Percentiles rank a stretch among this genome's conserved stretches.
phyloP scores from a whole-genome alignment of 2,113 vertebrate species.

The Charina bottae region DNA sequence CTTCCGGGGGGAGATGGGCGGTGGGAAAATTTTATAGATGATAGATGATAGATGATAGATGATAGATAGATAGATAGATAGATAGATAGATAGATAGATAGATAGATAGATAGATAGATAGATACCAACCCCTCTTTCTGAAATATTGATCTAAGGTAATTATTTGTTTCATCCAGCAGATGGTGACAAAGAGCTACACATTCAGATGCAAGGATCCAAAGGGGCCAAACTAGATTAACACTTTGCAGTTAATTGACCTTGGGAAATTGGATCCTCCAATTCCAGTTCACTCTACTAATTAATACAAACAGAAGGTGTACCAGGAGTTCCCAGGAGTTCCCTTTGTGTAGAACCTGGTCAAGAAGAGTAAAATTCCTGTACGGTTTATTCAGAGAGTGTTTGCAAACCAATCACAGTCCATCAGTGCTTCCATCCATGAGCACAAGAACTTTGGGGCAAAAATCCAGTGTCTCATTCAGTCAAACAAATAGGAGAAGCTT shows the following conservation, averaged over 20 bases:
- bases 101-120: too few species aligned
- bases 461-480: not conserved
- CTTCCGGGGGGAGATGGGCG: too few species aligned
- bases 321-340: not conserved
- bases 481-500: not conserved
- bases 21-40: too few species aligned
- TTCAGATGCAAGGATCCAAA: not conserved
- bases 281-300: not conserved
- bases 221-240: not conserved
- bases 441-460: not conserved
- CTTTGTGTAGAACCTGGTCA: not conserved
- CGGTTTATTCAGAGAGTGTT: not conserved
- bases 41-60: too few species aligned
- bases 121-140: not conserved
- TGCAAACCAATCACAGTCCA: not conserved
- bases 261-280: not conserved
- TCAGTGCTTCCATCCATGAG: too few species aligned
- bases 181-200: constrained; percentile 16
- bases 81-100: too few species aligned
- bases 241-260: not conserved
- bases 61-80: too few species aligned
- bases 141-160: not conserved
- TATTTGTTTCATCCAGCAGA: constrained; percentile 6
- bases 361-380: not conserved
- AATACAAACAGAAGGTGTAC: not conserved